These are phyloP conservation scores for Seriola rivoliana DNA, from an alignment of 2,113 vertebrate genomes.

Conservation along the genomic window DNA sequence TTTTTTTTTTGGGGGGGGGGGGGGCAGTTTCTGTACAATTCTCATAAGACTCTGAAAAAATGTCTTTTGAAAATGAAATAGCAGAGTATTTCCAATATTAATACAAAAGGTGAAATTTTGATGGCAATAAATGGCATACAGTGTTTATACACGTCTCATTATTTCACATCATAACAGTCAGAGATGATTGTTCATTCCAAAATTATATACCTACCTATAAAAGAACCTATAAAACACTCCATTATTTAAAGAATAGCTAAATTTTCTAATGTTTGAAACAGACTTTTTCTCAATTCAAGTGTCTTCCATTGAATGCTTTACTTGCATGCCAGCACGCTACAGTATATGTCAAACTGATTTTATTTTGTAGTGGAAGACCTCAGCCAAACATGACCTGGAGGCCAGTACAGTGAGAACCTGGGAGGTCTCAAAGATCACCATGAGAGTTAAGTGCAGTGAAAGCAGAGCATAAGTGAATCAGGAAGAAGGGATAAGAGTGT, in stretches of 20 bases:
- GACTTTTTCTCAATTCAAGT: neutral
- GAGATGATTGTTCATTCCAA: neutral
- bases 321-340: neutral
- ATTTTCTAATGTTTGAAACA: neutral
- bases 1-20: neutral
- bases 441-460: conserved; percentile 71
- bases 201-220: neutral
- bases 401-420: conserved; percentile 54
- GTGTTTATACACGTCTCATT: neutral
- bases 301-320: neutral
- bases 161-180: neutral
- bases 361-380: conserved; percentile 11
- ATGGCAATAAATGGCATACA: neutral
- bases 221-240: neutral
- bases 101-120: neutral
- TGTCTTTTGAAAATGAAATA: neutral
- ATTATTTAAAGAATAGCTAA: neutral
- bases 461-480: conserved; percentile 85
- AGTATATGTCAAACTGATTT: neutral
- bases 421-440: conserved; percentile 69
- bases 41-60: neutral
- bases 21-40: neutral
- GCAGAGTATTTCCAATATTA: neutral
- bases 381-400: conserved; percentile 16
- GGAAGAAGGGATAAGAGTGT: conserved; percentile 92